Evolutionary conservation across 2,113 vertebrate genomes (phyloP).

Genomic region (Lampris incognitus): DNA sequence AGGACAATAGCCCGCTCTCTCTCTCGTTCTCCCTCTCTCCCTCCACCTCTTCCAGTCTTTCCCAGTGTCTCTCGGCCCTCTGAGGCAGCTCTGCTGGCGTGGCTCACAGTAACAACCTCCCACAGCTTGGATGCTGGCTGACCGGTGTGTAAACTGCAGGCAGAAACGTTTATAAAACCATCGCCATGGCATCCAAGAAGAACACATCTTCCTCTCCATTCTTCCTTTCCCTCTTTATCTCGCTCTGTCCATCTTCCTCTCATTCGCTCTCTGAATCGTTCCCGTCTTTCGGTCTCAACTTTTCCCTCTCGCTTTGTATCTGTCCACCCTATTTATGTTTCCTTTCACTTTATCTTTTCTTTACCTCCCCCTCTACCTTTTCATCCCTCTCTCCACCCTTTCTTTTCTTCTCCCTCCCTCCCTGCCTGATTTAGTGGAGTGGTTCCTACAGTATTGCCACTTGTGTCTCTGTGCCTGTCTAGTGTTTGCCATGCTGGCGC

Average conservation of each 20-base stretch:
- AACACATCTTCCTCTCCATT: background rate
- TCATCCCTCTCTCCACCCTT: background rate
- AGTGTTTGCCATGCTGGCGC: background rate
- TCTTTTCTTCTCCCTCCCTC: background rate
- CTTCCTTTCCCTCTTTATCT: constrained; percentile 11
- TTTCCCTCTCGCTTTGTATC: background rate
- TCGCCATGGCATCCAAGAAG: too few relatives aligned
- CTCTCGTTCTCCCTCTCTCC: too few relatives aligned
- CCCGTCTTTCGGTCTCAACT: background rate
- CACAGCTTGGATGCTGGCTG: too few relatives aligned
- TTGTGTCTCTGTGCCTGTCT: background rate
- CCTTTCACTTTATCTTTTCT: background rate
- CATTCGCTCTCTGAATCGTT: background rate
- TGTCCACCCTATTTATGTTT: too few relatives aligned
- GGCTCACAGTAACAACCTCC: too few relatives aligned
- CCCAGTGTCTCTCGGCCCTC: too few relatives aligned
- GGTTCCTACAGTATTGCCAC: constrained; percentile 5
- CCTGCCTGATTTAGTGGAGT: constrained; percentile 1
- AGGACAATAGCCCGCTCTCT: too few relatives aligned
- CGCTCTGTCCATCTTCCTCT: constrained; percentile 3
- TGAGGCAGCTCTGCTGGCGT: too few relatives aligned
- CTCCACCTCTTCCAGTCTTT: too few relatives aligned
- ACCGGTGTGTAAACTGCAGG: too few relatives aligned
- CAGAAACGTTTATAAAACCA: too few relatives aligned
- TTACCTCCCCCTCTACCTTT: background rate